These are phyloP conservation scores for Oryzias melastigma DNA, from an alignment of 2,113 vertebrate genomes.

Conservation along the genomic window DNA sequence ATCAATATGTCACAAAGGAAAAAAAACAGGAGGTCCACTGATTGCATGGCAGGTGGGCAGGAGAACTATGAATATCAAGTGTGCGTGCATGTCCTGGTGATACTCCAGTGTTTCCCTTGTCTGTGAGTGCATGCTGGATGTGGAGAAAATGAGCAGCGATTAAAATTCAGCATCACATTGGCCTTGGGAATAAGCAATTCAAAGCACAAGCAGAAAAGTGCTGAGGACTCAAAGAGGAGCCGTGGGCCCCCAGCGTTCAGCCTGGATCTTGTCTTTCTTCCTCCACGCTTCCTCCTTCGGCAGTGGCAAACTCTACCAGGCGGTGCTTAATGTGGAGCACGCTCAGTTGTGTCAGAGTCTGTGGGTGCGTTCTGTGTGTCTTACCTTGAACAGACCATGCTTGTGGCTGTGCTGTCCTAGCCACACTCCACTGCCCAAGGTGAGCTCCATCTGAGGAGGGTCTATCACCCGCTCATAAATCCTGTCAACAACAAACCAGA, in stretches of 20 bases:
- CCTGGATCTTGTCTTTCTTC: slow-evolving; percentile 4
- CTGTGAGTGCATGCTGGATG: slow-evolving; percentile 26
- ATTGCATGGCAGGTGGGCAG: slow-evolving; percentile 33
- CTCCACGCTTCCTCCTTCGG: slow-evolving; percentile 8
- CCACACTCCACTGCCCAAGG: slow-evolving; percentile 88
- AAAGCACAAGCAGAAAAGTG: slow-evolving; percentile 15
- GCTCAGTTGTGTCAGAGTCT: neutral
- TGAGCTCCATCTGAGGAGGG: slow-evolving; percentile 87
- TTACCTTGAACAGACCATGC: slow-evolving; percentile 96
- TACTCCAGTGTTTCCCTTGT: neutral
- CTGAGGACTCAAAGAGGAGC: neutral
- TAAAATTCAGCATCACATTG: slow-evolving; percentile 46
- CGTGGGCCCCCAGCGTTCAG: slow-evolving; percentile 8
- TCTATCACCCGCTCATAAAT: slow-evolving; percentile 95
- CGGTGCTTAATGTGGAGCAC: slow-evolving; percentile 15
- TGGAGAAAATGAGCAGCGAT: slow-evolving; percentile 51
- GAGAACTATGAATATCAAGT: slow-evolving; percentile 24
- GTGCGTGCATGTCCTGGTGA: slow-evolving; percentile 12
- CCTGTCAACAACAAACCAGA: slow-evolving; percentile 70
- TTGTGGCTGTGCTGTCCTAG: slow-evolving; percentile 93
- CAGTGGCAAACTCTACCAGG: slow-evolving; percentile 31
- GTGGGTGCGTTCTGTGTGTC: slow-evolving; percentile 24
- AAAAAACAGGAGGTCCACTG: slow-evolving; percentile 27
- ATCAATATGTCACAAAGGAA: slow-evolving; percentile 39
- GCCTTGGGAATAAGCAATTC: slow-evolving; percentile 30